A percentile compares a stretch with the other conserved stretches of the same genome.
Evolutionary conservation across 2,797 vertebrate genomes (phyloP).

Genomic region (Lindbergichthys nudifrons): DNA sequence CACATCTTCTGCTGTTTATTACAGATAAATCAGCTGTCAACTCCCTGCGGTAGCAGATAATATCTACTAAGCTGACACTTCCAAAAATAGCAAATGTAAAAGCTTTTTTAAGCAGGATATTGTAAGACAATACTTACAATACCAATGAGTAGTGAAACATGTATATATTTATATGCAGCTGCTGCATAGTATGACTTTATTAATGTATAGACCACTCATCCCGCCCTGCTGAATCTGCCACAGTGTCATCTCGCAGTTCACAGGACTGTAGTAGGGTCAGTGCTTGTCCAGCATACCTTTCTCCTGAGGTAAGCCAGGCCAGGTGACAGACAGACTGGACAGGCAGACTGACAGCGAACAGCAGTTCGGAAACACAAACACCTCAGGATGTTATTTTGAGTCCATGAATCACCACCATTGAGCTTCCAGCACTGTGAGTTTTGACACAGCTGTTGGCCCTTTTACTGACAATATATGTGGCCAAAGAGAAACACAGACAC

Average conservation of each 20-base stretch:
- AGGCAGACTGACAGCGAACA: slow-evolving; percentile 52
- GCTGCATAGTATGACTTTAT: not conserved
- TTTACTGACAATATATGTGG: slow-evolving; percentile 37
- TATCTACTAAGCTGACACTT: not conserved
- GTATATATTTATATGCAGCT: slow-evolving; percentile 9
- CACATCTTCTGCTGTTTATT: slow-evolving; percentile 10
- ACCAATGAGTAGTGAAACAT: not conserved
- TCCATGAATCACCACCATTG: slow-evolving; percentile 71
- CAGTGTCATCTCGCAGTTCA: slow-evolving; percentile 46
- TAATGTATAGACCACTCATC: not conserved
- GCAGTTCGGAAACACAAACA: slow-evolving; percentile 75
- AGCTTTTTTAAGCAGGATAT: not conserved
- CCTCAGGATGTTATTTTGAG: slow-evolving; percentile 77
- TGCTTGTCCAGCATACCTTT: slow-evolving; percentile 57
- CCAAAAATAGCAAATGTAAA: slow-evolving; percentile 15
- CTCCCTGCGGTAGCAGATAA: slow-evolving; percentile 1
- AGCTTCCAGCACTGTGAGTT: slow-evolving; percentile 68
- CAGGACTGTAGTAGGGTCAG: slow-evolving; percentile 49
- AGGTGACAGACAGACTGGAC: slow-evolving; percentile 64
- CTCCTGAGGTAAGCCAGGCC: slow-evolving; percentile 63
- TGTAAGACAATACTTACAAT: not conserved
- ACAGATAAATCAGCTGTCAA: slow-evolving; percentile 29
- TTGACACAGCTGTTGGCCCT: slow-evolving; percentile 72
- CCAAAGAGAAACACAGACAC: not conserved
- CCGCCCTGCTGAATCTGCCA: not conserved